A percentile compares a stretch with the other conserved stretches of the same genome.
These are phyloP conservation scores for Urocolius indicus DNA, from an alignment of 2,113 vertebrate genomes.

Conservation along the genomic window DNA sequence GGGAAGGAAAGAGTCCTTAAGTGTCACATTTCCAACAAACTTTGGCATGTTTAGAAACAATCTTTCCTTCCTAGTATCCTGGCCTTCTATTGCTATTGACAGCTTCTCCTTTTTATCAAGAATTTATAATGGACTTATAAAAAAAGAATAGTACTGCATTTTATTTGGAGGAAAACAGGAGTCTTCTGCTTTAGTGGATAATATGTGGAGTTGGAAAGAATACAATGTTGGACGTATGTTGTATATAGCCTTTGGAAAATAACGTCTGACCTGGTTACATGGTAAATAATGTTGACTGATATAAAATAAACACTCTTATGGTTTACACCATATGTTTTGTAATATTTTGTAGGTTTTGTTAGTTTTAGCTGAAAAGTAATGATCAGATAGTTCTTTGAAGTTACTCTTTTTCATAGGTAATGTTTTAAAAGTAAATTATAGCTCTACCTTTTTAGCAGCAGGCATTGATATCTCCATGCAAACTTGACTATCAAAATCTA, in stretches of 20 bases:
- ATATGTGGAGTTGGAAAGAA: constrained; percentile 21
- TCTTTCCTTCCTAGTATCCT: background rate
- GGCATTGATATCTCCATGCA: constrained; percentile 1
- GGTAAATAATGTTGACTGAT: constrained; percentile 73
- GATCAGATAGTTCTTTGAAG: constrained; percentile 54
- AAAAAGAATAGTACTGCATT: constrained; percentile 38
- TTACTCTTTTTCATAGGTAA: background rate
- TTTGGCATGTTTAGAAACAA: constrained; percentile 20
- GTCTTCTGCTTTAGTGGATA: constrained; percentile 15
- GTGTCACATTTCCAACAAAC: constrained; percentile 18
- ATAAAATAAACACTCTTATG: constrained; percentile 70
- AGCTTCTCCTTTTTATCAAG: constrained; percentile 29
- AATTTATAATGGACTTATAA: constrained; percentile 50
- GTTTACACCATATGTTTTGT: constrained; percentile 69
- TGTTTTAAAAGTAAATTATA: constrained; percentile 30
- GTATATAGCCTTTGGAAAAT: constrained; percentile 52
- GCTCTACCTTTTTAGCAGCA: constrained; percentile 36
- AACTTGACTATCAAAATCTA: background rate
- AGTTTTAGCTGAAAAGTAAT: constrained; percentile 66
- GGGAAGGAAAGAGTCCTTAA: background rate
- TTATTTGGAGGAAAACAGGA: constrained; percentile 14
- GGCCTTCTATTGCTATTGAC: constrained; percentile 39
- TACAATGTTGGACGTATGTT: constrained; percentile 35
- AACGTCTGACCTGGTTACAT: constrained; percentile 73
- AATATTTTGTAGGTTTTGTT: constrained; percentile 66